Base-by-base conservation (phyloP, 2,888 invertebrate species). In the Silvanus unidentatus region DNA sequence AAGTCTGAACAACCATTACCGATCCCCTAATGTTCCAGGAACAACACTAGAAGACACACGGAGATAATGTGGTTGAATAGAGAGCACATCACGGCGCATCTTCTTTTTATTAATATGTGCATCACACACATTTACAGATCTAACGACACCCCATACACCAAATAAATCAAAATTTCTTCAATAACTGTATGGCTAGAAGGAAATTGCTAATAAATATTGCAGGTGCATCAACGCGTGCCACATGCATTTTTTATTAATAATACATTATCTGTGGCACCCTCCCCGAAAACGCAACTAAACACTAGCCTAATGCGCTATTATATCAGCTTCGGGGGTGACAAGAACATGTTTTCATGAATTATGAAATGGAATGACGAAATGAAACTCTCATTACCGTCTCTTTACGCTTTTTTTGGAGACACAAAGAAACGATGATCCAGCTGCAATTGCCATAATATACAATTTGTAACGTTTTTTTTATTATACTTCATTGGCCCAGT, bases 141-240 rank as follows among this genome's bases (percentile, higher is more conserved):
- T 54, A 55, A 54, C 52, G 53, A 55, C 57, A 54, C 59, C 57
- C 58, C 39, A 32, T 22, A 32, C 28, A 16, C 16, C 44, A 44
- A 47, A 64, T 64, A 62, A 62, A 63, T 64, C 63, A 64, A 58
- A 62, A 62, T 63, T 62, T 58, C 57, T 58, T 55, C 62, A 61
- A 63, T 63, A 63, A 59, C 51, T 44, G 49, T 43, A 43, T 47
- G n/a, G 22, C 22, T 5, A 22, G 22, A 48, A 47, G 51, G 51
- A 58, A 55, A 59, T 58, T 55, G 55, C 58, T 60, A 54, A 60
- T 62, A 62, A 62, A 63, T 63, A 62, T 62, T 62, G 60, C 57
- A 63, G 62, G 62, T 63, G 63, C 63, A 60, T 56, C 57, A 45
- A 22, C 22, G 22, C 22, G 22, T 8, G 22, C 53, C 49, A 52